These are phyloP conservation scores for Andrena haemorrhoa DNA, from an alignment of 2,888 invertebrate genomes.

Conservation along the genomic window DNA sequence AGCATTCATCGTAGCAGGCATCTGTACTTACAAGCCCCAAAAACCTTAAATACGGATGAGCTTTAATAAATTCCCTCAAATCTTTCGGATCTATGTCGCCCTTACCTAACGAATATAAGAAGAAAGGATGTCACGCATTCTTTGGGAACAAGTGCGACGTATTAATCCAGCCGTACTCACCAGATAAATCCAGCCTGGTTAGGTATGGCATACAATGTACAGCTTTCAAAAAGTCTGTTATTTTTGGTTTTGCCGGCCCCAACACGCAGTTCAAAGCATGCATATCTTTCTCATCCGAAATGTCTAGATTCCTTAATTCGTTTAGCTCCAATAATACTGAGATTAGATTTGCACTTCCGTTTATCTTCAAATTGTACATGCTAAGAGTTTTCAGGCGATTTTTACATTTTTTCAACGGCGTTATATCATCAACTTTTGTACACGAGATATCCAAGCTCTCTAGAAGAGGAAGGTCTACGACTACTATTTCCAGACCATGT, in stretches of 20 bases:
- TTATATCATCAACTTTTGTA: slow-evolving; percentile 88
- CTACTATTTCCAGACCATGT: slow-evolving; percentile 88
- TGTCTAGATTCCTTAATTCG: slow-evolving; percentile 86
- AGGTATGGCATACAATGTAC: slow-evolving; percentile 86
- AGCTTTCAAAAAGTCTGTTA: slow-evolving; percentile 85
- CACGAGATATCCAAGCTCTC: slow-evolving; percentile 89
- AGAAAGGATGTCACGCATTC: not conserved
- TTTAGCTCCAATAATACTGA: slow-evolving; percentile 86
- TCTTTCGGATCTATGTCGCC: slow-evolving; percentile 85
- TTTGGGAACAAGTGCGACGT: not conserved
- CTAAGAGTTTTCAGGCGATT: slow-evolving; percentile 87
- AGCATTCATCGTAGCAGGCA: slow-evolving; percentile 86
- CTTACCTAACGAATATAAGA: slow-evolving; percentile 82
- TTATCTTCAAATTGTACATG: slow-evolving; percentile 88
- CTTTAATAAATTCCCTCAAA: slow-evolving; percentile 84
- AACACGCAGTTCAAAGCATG: slow-evolving; percentile 85
- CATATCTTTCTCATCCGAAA: slow-evolving; percentile 86
- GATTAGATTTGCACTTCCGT: slow-evolving; percentile 83
- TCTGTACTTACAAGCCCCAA: slow-evolving; percentile 87
- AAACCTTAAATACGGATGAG: slow-evolving; percentile 86
- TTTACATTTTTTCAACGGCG: slow-evolving; percentile 87
- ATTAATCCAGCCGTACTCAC: slow-evolving; percentile 76
- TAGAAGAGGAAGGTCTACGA: slow-evolving; percentile 88
- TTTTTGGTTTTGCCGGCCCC: slow-evolving; percentile 82
- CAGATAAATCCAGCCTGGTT: slow-evolving; percentile 88